Conservation (phyloP, 2,797 vertebrate species). For the Alosa sapidissima region DNA sequence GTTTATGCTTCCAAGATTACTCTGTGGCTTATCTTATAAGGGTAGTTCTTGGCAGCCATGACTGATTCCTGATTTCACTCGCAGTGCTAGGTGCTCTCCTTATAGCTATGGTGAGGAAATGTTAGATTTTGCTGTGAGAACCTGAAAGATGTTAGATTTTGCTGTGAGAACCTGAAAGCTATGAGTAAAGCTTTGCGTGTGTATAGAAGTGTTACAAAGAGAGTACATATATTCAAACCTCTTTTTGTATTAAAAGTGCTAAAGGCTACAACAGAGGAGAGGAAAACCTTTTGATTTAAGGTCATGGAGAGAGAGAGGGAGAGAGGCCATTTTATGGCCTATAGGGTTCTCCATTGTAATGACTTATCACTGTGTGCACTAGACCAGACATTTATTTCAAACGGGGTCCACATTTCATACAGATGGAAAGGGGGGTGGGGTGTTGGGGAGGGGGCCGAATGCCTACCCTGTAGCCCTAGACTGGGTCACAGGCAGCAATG, state of each 20-base stretch:
- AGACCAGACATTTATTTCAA: conserved; percentile 24
- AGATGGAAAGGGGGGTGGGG: background rate
- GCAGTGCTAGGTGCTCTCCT: background rate
- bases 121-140: background rate
- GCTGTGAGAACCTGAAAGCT: too few species aligned
- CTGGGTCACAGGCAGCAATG: background rate
- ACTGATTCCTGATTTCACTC: background rate
- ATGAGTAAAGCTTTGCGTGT: too few species aligned
- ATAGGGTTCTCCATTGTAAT: conserved; percentile 12
- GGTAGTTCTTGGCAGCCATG: background rate
- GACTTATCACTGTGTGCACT: conserved; percentile 18
- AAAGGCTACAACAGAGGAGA: background rate
- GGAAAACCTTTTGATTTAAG: background rate
- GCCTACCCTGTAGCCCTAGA: background rate
- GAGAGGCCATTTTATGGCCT: conserved; percentile 6
- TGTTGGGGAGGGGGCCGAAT: background rate
- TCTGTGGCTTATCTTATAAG: background rate
- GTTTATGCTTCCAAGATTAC: conserved; percentile 24
- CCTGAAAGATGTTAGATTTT: background rate
- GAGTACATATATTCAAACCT: background rate
- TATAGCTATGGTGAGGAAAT: background rate
- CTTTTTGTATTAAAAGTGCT: background rate
- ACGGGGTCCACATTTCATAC: background rate
- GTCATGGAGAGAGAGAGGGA: background rate
- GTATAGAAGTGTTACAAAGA: background rate